Percentiles rank a stretch among this genome's conserved stretches.
phyloP scores from a whole-genome alignment of 2,113 vertebrate genomes.

The Lonchura striata region DNA sequence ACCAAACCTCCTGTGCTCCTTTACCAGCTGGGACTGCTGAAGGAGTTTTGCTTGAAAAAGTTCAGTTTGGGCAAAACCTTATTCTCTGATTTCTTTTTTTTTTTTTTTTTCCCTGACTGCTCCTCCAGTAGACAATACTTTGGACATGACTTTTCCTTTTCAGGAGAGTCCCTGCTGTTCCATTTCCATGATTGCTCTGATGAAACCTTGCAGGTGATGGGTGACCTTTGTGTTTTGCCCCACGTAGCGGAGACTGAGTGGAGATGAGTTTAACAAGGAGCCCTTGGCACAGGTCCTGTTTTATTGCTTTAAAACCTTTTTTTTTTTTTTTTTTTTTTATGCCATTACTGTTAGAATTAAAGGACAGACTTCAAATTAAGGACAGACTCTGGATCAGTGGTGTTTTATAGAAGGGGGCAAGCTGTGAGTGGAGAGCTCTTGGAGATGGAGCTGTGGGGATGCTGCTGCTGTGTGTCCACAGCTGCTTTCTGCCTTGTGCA shows the following conservation, averaged over 20 bases:
- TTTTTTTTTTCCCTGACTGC: background rate
- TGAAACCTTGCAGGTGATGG: background rate
- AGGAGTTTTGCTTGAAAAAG: background rate
- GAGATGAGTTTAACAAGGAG: background rate
- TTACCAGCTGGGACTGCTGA: background rate
- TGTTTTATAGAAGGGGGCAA: background rate
- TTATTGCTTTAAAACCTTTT: background rate
- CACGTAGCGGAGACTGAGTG: accelerated
- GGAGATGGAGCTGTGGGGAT: background rate
- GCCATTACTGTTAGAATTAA: background rate
- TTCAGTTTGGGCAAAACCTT: background rate
- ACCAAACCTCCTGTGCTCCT: background rate
- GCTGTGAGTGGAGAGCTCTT: background rate
- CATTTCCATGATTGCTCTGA: background rate
- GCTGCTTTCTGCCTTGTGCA: background rate
- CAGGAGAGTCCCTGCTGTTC: background rate
- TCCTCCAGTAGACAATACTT: background rate
- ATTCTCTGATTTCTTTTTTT: background rate
- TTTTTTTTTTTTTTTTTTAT: background rate
- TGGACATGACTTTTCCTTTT: background rate
- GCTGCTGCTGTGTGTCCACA: accelerated
- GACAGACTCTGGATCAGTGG: background rate
- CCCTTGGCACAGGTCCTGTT: background rate
- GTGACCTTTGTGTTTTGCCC: background rate
- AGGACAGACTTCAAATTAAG: background rate